A percentile compares a stretch with the other conserved stretches of the same genome.
Conservation (phyloP, 2,888 invertebrate genomes). For the Cheilosia vernalis region DNA sequence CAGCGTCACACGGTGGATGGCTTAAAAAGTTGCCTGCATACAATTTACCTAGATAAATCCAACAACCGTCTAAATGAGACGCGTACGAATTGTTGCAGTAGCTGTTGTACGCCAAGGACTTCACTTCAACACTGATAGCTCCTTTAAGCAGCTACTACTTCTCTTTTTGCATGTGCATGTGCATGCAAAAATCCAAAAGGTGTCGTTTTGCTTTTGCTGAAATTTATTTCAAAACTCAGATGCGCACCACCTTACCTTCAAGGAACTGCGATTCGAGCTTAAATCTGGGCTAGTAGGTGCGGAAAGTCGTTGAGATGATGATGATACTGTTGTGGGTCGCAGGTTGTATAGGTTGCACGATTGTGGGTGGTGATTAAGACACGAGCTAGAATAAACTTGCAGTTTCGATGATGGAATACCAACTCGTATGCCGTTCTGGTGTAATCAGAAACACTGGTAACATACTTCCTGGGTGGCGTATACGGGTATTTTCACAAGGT, state of each 20-base stretch:
- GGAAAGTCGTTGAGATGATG: slow-evolving; percentile 61
- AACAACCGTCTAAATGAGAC: slow-evolving; percentile 43
- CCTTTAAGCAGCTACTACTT: slow-evolving; percentile 28
- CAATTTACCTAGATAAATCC: slow-evolving; percentile 54
- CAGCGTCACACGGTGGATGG: slow-evolving; percentile 9
- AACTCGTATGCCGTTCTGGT: slow-evolving; percentile 15
- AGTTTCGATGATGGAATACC: slow-evolving; percentile 64
- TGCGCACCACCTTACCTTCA: slow-evolving; percentile 28
- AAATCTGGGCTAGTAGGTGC: slow-evolving; percentile 71
- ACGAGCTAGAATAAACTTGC: slow-evolving; percentile 44
- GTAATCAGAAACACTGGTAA: slow-evolving; percentile 27
- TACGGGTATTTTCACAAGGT: slow-evolving; percentile 40
- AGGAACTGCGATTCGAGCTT: slow-evolving; percentile 54
- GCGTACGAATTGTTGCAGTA: slow-evolving; percentile 40
- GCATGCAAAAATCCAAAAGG: slow-evolving; percentile 8
- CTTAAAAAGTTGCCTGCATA: slow-evolving; percentile 56
- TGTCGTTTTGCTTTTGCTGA: slow-evolving; percentile 10
- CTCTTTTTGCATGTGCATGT: slow-evolving; percentile 2
- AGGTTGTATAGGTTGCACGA: slow-evolving; percentile 23
- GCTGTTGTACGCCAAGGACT: slow-evolving; percentile 42
- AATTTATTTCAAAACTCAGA: slow-evolving; percentile 14
- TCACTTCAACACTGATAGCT: slow-evolving; percentile 45
- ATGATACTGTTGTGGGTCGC: slow-evolving; percentile 12
- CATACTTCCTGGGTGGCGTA: slow-evolving; percentile 43
- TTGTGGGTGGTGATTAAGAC: slow-evolving; percentile 70